Evolutionary conservation across 2,797 vertebrate species (phyloP).

Genomic region (Sebastes trivittatus): DNA sequence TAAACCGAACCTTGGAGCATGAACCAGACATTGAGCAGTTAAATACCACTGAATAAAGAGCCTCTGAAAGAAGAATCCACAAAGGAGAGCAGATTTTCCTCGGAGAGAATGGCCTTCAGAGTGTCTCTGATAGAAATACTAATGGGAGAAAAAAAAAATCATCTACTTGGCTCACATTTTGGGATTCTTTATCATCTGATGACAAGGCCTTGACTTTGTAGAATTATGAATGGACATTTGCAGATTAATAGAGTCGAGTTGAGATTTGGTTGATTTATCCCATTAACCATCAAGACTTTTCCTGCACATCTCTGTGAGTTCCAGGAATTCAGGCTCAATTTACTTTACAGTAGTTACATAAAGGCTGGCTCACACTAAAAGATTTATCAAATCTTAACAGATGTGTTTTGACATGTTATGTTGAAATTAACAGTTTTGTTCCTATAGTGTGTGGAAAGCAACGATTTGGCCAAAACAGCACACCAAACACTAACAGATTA

Average conservation of each 20-base stretch:
- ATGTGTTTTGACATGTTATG: too few species aligned
- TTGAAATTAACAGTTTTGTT: too few species aligned
- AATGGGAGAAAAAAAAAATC: neutral
- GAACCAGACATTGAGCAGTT: neutral
- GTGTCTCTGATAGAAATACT: neutral
- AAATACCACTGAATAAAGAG: neutral
- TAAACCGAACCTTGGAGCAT: neutral
- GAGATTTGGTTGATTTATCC: neutral
- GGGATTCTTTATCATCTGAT: neutral
- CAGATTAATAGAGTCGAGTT: neutral
- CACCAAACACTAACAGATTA: too few species aligned
- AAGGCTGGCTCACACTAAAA: too few species aligned
- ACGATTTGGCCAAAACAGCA: too few species aligned
- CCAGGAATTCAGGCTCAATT: neutral
- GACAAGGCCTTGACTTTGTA: conserved; percentile 13
- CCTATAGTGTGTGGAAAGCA: too few species aligned
- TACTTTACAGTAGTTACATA: neutral
- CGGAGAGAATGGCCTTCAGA: neutral
- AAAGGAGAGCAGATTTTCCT: neutral
- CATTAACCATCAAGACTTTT: neutral
- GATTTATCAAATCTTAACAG: too few species aligned
- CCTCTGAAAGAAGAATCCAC: neutral
- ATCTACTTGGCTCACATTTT: neutral
- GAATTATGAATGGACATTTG: conserved; percentile 8
- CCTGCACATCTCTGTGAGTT: neutral